phyloP scores from a whole-genome alignment of 2,113 vertebrate genomes.

The Heteronetta atricapilla region DNA sequence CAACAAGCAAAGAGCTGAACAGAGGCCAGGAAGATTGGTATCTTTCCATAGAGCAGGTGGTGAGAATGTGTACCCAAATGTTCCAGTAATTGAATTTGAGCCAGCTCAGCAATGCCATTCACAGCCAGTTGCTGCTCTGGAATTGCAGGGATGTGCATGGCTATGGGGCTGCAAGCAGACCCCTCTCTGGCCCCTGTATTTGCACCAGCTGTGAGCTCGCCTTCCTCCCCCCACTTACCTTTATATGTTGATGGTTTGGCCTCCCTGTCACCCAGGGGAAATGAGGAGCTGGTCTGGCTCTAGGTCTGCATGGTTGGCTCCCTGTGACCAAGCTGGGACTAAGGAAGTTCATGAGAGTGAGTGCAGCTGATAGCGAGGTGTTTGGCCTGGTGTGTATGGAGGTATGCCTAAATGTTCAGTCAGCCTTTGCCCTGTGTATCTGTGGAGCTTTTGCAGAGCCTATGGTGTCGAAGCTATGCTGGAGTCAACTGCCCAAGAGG shows the following conservation, averaged over 20 bases:
- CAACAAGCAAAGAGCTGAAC: background rate
- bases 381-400: background rate
- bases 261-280: rapidly evolving
- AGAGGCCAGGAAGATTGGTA: background rate
- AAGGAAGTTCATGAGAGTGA: rapidly evolving
- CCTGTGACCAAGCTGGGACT: background rate
- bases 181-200: background rate
- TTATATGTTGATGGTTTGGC: background rate
- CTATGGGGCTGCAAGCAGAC: background rate
- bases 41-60: background rate
- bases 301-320: background rate
- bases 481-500: background rate
- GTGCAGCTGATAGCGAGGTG: background rate
- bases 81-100: background rate
- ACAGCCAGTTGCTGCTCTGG: background rate
- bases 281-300: background rate
- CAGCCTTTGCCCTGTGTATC: background rate
- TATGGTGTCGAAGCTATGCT: background rate
- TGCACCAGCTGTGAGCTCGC: background rate
- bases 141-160: background rate
- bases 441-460: background rate
- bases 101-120: background rate
- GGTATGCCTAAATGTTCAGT: background rate
- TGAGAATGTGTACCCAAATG: background rate
- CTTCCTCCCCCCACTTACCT: background rate